Base-by-base conservation (phyloP, 2,888 invertebrate species). In the Pachymerium ferrugineum region DNA sequence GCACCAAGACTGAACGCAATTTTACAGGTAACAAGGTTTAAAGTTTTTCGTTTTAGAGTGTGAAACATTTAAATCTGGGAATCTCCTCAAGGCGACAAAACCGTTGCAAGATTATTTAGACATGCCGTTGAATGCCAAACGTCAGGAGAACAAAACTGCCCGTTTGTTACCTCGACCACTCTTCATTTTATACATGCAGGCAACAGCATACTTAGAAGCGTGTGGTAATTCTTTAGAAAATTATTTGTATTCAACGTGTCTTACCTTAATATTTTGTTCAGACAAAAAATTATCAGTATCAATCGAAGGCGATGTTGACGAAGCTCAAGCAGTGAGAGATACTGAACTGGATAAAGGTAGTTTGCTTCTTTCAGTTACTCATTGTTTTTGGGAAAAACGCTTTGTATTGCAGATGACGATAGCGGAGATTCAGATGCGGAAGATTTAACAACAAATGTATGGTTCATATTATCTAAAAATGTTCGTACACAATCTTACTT, bases 101-200 rank as follows among this genome's bases (percentile, higher is more conserved):
- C 95, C 96, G 0, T 84, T 97, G 19, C 94, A 96, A 83, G 92
- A 94, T 79, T 91, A 93, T 79, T 85, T 97, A 70, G 91, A 91
- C 31, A 86, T 94, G 78, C 88, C 90, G 3, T 86, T 92, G 74
- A 92, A 93, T 81, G 89, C 90, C 79, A 88, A 90, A 76, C 87
- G 90, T 80, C 89, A 89, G 79, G 90, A 94, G 80, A 89, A 91
- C 78, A 87, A 89, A 79, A 86, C 89, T 75, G 91, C 92, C 1
- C 85, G 88, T 68, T 86, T 92, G 75, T 84, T 97, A 47, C 91
- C 95, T 0, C 86, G 89, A 38, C 90, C 94, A 0, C 84, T 97
- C 19, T 97, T 94, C 83, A 87, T 95, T 77, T 86, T 95, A 4
- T 96, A 92, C 83, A 90, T 92, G 73, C 93, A 95, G 84, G 86